phyloP scores from a whole-genome alignment of 2,888 invertebrate genomes.

The Pollenia labialis region DNA sequence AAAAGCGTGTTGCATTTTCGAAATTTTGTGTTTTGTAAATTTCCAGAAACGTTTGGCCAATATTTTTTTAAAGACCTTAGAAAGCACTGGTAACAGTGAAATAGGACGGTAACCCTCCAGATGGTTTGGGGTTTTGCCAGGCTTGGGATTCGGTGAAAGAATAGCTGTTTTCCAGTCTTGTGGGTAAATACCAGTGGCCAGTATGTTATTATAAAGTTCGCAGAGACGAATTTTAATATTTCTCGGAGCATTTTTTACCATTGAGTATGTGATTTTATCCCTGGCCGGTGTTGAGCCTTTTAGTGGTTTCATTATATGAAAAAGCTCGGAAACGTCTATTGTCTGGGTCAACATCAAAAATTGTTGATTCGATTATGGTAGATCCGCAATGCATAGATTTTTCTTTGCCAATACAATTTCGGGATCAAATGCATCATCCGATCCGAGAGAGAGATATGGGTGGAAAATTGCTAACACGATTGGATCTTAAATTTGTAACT shows the following conservation, averaged over 20 bases:
- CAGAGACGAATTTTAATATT: no score
- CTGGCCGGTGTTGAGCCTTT: no score
- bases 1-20: conserved; percentile 35
- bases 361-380: not conserved
- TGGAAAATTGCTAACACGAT: conserved; percentile 8
- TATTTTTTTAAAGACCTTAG: conserved; percentile 37
- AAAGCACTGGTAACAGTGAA: not conserved
- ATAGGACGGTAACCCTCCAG: not conserved
- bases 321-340: no score
- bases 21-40: not conserved
- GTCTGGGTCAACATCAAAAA: no score
- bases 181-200: conserved; percentile 1
- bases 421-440: conserved; percentile 11
- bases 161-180: conserved; percentile 40
- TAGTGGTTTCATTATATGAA: no score
- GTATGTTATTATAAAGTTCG: conserved; percentile 3
- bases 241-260: no score
- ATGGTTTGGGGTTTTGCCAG: not conserved
- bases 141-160: conserved; percentile 3
- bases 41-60: conserved; percentile 26
- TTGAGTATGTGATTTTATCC: no score
- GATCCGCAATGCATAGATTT: not conserved
- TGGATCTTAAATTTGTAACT: conserved; percentile 32
- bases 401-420: not conserved
- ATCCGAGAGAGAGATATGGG: not conserved